Evolutionary conservation across 2,797 vertebrate species (phyloP).

Genomic region (Alfaro cultratus): DNA sequence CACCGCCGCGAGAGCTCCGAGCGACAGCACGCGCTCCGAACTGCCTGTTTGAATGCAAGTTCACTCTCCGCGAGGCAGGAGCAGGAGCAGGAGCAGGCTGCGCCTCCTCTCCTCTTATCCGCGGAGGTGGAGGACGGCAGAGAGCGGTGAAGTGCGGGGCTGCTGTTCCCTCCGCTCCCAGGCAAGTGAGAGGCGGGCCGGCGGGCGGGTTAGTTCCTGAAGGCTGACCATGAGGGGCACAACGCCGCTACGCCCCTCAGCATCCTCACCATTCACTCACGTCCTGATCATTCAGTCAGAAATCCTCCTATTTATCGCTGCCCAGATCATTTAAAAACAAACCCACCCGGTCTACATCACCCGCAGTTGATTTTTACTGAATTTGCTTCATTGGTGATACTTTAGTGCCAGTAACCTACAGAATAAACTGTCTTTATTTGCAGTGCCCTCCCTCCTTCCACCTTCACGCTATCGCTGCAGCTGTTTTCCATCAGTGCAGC

Average conservation of each 20-base stretch:
- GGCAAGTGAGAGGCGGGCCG: constrained; percentile 42
- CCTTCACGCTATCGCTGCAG: constrained; percentile 16
- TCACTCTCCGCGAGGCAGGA: not conserved
- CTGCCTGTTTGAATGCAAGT: not conserved
- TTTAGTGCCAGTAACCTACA: not conserved
- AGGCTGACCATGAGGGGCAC: constrained; percentile 53
- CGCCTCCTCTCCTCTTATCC: not conserved
- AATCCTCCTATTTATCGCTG: not conserved
- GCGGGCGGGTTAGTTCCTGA: constrained; percentile 57
- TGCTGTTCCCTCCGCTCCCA: constrained; percentile 34
- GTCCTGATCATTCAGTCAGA: not conserved
- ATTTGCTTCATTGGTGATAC: not conserved
- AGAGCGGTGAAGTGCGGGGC: not conserved
- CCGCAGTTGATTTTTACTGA: not conserved
- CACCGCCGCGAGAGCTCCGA: not conserved
- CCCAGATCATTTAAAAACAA: not conserved
- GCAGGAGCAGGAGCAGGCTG: not conserved
- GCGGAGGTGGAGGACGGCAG: constrained; percentile 14
- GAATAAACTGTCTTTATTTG: not conserved
- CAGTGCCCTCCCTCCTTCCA: not conserved
- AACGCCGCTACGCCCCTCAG: constrained; percentile 64
- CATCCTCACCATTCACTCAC: constrained; percentile 34
- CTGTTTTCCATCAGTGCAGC: constrained; percentile 16
- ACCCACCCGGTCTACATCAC: not conserved
- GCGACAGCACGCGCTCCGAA: not conserved